Evolutionary conservation across 2,113 vertebrate genomes (phyloP), one percentile per base, ranked within the genome.

Genomic region (Tympanuchus pallidicinctus): DNA sequence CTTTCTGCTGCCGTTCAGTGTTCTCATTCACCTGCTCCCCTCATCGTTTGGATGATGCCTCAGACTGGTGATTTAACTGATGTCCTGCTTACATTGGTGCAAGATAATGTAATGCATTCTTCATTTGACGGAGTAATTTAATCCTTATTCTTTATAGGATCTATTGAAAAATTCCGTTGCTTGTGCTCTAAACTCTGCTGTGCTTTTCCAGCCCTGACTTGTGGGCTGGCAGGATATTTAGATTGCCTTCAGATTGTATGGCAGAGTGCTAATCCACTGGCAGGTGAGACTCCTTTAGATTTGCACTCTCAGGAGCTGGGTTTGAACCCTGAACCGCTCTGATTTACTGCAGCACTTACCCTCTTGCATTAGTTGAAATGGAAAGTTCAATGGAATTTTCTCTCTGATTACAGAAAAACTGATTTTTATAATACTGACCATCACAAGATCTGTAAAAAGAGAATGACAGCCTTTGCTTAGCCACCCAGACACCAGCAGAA

Each of bases 111-210:
- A 79, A 82, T 71, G 66, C 45, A 13, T 91, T 88, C 73, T n/a
- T 89, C 34, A 36, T 74, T 67, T 73, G 77, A 50, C n/a, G 84
- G 71, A 86, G 82, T 88, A 73, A 88, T 76, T 88, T 89, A 81
- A 92, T 94, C 85, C 73, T 80, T 77, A 50, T 81, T 89, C 78
- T 92, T 90, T 88, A 72, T 93, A 73, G 52, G n/a, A 67, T 47
- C 91, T 88, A 71, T 0, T 82, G 73, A 42, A 92, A 84, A 89
- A 60, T 77, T 67, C 63, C 34, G 1, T 11, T 48, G 13, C 21
- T 70, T 14, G 59, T 84, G 36, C 69, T 77, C 71, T 90, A 81
- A 88, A 59, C 57, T 59, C 27, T 93, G 63, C 25, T 40, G 54
- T 82, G 36, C 60, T 82, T 73, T 79, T 80, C 60, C 42, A 88